Evolutionary conservation across 2,797 vertebrate species (phyloP), one percentile per base, ranked within the genome.

Genomic region (Betta splendens): DNA sequence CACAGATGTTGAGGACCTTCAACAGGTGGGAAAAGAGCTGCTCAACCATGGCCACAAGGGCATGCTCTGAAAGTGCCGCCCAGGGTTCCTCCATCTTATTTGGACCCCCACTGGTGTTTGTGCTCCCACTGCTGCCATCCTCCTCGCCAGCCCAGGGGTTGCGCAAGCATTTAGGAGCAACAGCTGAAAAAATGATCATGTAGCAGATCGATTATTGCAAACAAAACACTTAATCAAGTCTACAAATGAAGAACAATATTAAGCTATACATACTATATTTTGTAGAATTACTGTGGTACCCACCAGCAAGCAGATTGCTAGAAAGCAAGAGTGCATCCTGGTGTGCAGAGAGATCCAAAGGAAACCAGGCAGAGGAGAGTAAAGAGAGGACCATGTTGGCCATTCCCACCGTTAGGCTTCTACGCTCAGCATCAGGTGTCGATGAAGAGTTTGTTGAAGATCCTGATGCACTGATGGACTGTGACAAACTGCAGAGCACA

Each of bases 321-420:
- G 91, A 92, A 44, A 99, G 88, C 74, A 98, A 68, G 56, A 99
- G 89, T 49, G 96, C 95, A 45, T 98, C 95, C 70, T 98, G 98
- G 77, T 99, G 98, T 22, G 96, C 94, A 10, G 96, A 93, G 22
- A 99, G 94, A 72, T 99, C 97, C 62, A 98, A 80, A 0, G 97
- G 98, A 75, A 99, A 98, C 94, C 97, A 99, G 0, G 95, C 94
- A 0, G 98, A 99, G 0, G 96, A 96, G 17, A 99, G 92, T n/a
- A 99, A 89, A 3, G 95, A 96, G 6, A 99, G 92, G 31, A 98
- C 76, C 91, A 94, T 91, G 33, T 94, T 92, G 11, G 93, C 91
- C 93, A 95, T 93, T 16, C 96, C 95, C 4, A 95, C 90, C 0
- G 93, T 94, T 62, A 95, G 93, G 70, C 82, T 93, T 67, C 92